A percentile compares a stretch with the other conserved stretches of the same genome.
Evolutionary conservation across 2,888 invertebrate species (phyloP).

Genomic region (Trichopria drosophilae): DNA sequence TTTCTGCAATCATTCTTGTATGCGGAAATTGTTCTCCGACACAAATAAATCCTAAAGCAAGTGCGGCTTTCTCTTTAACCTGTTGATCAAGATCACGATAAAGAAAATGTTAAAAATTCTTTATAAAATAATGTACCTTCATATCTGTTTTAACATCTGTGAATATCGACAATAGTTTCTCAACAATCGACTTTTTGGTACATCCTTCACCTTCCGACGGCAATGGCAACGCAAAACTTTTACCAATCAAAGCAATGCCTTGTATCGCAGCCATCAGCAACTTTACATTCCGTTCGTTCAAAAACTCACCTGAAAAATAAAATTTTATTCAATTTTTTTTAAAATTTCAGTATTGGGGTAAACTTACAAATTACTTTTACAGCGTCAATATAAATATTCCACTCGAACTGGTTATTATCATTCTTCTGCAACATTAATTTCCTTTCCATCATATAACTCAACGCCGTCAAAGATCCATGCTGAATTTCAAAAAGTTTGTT

Average conservation of each 20-base stretch:
- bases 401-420: conserved; percentile 57
- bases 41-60: conserved; percentile 77
- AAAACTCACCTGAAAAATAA: conserved; percentile 65
- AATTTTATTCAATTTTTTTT: conserved; percentile 8
- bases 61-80: conserved; percentile 72
- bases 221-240: conserved; percentile 71
- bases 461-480: conserved; percentile 75
- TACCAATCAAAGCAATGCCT: conserved; percentile 73
- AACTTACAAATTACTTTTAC: conserved; percentile 65
- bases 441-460: conserved; percentile 73
- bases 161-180: conserved; percentile 71
- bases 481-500: conserved; percentile 72
- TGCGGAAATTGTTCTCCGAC: conserved; percentile 80
- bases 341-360: conserved; percentile 4
- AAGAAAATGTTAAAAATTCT: conserved; percentile 3
- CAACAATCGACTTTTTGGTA: conserved; percentile 70
- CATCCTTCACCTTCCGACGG: conserved; percentile 37
- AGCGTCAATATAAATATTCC: conserved; percentile 66
- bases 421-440: conserved; percentile 63
- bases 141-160: conserved; percentile 72
- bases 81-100: conserved; percentile 32
- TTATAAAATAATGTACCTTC: conserved; percentile 61
- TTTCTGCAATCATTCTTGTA: conserved; percentile 72
- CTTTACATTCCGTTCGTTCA: conserved; percentile 66
- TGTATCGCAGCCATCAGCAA: conserved; percentile 71